Percentiles rank a stretch among this genome's conserved stretches.
Conservation (phyloP, 2,113 vertebrate species). For the Pyxicephalus adspersus region DNA sequence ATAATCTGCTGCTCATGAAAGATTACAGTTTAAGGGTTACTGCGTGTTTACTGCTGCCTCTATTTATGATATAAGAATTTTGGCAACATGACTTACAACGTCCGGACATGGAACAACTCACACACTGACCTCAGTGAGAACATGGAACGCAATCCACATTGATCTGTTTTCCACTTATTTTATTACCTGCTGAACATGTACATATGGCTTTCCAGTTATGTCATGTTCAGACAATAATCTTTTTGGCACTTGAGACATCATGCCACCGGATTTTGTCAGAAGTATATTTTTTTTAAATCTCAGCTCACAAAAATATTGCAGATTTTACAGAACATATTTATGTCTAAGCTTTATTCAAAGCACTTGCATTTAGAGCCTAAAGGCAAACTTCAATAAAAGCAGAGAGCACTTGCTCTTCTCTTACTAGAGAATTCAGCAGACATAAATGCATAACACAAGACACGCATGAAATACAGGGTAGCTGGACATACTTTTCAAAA, state of each 20-base stretch:
- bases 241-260: slow-evolving; percentile 36
- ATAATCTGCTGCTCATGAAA: background rate
- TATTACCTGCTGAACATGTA: slow-evolving; percentile 35
- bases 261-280: slow-evolving; percentile 38
- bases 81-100: background rate
- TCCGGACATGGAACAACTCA: background rate
- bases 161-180: slow-evolving; percentile 28
- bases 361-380: background rate
- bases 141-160: slow-evolving; percentile 5
- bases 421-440: background rate
- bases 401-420: background rate
- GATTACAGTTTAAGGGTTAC: background rate
- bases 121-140: background rate
- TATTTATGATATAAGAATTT: slow-evolving; percentile 1
- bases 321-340: slow-evolving; percentile 19
- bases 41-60: slow-evolving; percentile 18
- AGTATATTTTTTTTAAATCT: background rate
- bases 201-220: slow-evolving; percentile 36
- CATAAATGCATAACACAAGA: background rate
- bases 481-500: no score
- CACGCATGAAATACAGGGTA: no score
- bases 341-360: background rate
- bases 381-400: background rate
- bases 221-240: slow-evolving; percentile 40
- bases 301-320: slow-evolving; percentile 11